phyloP scores from a whole-genome alignment of 2,113 vertebrate species.

The Odocoileus hemionus region DNA sequence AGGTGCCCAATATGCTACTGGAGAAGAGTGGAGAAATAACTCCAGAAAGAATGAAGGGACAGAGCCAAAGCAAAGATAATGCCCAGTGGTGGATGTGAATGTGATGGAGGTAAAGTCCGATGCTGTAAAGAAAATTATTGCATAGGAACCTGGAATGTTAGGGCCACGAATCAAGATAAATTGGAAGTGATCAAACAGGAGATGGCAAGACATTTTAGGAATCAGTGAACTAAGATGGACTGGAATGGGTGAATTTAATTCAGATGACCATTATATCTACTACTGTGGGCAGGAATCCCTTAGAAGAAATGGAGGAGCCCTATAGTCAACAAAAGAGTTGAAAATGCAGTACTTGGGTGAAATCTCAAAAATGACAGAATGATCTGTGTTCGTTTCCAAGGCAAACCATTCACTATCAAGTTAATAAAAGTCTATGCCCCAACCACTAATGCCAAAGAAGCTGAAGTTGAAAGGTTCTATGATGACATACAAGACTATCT shows the following conservation, averaged over 20 bases:
- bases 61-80: not conserved
- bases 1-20: not conserved
- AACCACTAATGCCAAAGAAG: not conserved
- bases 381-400: not conserved
- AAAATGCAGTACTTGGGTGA: not conserved
- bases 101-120: not conserved
- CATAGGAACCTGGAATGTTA: not conserved
- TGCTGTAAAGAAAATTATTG: not conserved
- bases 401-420: not conserved
- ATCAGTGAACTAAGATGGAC: not conserved
- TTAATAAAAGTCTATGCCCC: not conserved
- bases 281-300: not conserved
- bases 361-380: not conserved
- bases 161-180: not conserved
- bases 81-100: not conserved
- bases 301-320: not conserved
- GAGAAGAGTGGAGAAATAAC: not conserved
- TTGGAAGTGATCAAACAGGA: not conserved
- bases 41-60: not conserved
- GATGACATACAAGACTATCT: not conserved
- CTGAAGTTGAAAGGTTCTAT: not conserved
- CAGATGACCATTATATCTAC: not conserved
- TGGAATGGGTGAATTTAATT: not conserved
- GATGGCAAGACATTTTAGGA: not conserved
- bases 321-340: not conserved